A percentile compares a stretch with the other conserved stretches of the same genome.
Evolutionary conservation across 1,140 invertebrate genomes (phyloP).

Genomic region (Hycleus phaleratus): DNA sequence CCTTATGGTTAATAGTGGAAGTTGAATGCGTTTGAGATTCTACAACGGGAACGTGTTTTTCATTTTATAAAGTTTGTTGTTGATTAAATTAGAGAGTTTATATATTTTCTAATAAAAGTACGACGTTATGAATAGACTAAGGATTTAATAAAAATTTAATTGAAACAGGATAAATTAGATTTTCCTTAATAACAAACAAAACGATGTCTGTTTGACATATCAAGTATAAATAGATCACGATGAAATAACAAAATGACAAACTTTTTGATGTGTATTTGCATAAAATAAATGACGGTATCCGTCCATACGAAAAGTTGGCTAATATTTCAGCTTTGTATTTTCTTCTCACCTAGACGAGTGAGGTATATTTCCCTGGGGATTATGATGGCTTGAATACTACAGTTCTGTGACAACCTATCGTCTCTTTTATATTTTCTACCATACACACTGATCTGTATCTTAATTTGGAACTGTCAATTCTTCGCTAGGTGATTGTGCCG

Average conservation of each 20-base stretch:
- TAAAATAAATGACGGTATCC: slow-evolving; percentile 41
- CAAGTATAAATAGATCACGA: slow-evolving; percentile 5
- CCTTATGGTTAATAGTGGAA: no score
- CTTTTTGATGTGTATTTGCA: slow-evolving; percentile 36
- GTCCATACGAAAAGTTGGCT: slow-evolving; percentile 43
- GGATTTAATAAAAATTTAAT: no score
- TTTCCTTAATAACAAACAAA: no score
- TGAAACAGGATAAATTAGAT: no score
- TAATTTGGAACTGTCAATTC: slow-evolving; percentile 37
- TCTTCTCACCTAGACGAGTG: slow-evolving; percentile 27
- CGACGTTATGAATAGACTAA: no score
- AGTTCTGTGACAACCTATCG: slow-evolving; percentile 25
- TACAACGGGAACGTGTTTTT: no score
- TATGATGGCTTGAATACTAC: slow-evolving; percentile 7
- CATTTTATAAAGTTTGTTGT: no score
- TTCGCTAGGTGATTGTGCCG: slow-evolving; percentile 3
- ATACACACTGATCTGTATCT: slow-evolving; percentile 31
- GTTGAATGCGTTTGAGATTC: no score
- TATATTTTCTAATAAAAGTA: no score
- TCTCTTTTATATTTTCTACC: slow-evolving; percentile 26
- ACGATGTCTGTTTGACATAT: no score
- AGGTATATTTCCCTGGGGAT: slow-evolving; percentile 39
- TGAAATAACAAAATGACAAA: slow-evolving; percentile 20
- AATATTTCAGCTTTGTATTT: slow-evolving; percentile 39
- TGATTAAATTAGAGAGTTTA: no score